Evolutionary conservation across 2,888 invertebrate species (phyloP).

Genomic region (Lepas anatifera): DNA sequence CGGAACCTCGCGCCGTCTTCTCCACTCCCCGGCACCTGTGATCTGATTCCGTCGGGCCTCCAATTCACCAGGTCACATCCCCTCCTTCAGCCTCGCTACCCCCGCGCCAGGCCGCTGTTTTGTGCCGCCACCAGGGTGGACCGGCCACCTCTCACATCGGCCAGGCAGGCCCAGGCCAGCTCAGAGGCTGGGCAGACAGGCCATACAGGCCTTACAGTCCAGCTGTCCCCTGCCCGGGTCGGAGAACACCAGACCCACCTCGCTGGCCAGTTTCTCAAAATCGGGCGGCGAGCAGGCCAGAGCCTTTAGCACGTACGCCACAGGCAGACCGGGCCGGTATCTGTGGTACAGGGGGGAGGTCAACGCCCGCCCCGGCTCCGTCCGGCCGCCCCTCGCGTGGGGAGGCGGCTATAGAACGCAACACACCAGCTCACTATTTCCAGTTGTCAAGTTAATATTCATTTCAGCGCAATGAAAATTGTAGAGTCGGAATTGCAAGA

Average conservation of each 20-base stretch:
- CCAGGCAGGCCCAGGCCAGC: not conserved
- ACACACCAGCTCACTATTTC: no score
- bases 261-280: conserved; percentile 56
- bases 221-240: conserved; percentile 57
- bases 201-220: conserved; percentile 69
- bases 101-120: no score
- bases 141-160: no score
- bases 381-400: no score
- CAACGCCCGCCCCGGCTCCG: no score
- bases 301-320: conserved; percentile 43
- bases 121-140: no score
- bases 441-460: no score
- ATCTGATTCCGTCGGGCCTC: not conserved
- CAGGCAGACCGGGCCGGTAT: conserved; percentile 83
- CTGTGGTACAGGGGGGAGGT: no score
- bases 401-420: no score
- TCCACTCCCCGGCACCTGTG: not conserved
- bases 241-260: conserved; percentile 56
- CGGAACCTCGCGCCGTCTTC: no score
- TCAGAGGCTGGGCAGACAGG: conserved; percentile 2
- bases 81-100: not conserved
- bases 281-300: not conserved
- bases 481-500: no score
- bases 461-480: no score
- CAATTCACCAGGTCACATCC: not conserved